Evolutionary conservation across 2,113 vertebrate species (phyloP), one percentile per base, ranked within the genome.

Genomic region (Limnothrissa miodon): DNA sequence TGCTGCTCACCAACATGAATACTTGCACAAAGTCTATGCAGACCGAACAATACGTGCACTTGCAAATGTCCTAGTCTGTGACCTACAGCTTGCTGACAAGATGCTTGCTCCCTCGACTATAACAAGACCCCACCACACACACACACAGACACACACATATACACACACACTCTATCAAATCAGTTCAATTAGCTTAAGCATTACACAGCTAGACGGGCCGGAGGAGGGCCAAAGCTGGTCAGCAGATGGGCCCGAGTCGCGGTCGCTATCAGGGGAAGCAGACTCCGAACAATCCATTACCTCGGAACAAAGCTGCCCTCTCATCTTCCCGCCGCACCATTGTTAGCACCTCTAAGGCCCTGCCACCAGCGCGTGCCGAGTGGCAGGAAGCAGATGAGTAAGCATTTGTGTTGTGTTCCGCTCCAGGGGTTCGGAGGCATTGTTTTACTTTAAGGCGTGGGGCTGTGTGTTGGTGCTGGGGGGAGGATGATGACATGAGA

Each of bases 391-490:
- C 51, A 21, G 21, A 56, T 56, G 51, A 56, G 51, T 56, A 56
- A 56, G 51, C 51, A 56, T 21, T 56, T 56, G 51, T 23, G 21
- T 56, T 6, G 19, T 5, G 19, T 53, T 56, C 51, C 23, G 19
- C 19, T 56, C 51, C 51, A 5, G 19, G 51, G 51, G 15, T 53
- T 56, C 80, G 56, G 85, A 89, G 86, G 82, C 86, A 85, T 87
- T 70, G 53, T 81, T 79, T 83, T 56, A 56, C 78, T 62, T 84
- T 45, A 33, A 44, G 78, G 85, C 36, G 33, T 56, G 45, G 39
- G 74, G 36, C 70, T 48, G 11, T 79, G n/a, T 15, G 48, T 53
- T 0, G 42, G 42, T 42, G 42, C 42, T 6, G 19, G 51, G 3
- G 51, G 3, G 51, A 19, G 21, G 4, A 23, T 23, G 51, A 56